These are phyloP conservation scores for Poecilia picta DNA, from an alignment of 2,797 vertebrate genomes.

Conservation along the genomic window DNA sequence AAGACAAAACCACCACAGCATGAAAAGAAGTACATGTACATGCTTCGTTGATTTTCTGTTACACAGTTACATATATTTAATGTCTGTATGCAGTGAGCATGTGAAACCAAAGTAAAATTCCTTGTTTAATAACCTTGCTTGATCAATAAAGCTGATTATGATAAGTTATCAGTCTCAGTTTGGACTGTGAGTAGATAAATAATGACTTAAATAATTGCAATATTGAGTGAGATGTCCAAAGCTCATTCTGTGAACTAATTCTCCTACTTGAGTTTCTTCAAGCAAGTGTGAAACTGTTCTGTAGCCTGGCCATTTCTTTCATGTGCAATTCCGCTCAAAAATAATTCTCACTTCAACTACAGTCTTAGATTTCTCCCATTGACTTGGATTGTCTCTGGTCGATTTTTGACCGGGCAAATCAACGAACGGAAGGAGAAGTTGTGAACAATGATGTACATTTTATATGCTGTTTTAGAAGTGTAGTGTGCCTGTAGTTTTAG, in stretches of 20 bases:
- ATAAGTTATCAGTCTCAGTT: slow-evolving; percentile 31
- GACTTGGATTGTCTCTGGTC: no score
- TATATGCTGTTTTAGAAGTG: no score
- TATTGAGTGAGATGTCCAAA: neutral
- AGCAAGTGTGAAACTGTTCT: neutral
- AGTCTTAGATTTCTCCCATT: no score
- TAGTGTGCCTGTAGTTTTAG: no score
- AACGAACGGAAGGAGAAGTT: no score
- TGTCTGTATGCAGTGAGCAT: neutral
- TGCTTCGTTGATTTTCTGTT: slow-evolving; percentile 52
- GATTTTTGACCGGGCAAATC: no score
- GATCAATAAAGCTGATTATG: neutral
- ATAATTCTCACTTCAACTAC: no score
- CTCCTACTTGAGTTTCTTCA: neutral
- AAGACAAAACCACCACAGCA: slow-evolving; percentile 53
- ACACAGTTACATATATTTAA: slow-evolving; percentile 53
- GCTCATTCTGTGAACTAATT: neutral
- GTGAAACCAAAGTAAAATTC: neutral
- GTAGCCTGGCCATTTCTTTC: neutral
- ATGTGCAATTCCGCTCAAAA: no score
- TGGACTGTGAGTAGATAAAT: slow-evolving; percentile 2
- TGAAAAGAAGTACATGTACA: slow-evolving; percentile 61
- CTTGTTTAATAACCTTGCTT: neutral
- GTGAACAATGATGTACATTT: no score
- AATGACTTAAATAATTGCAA: neutral